Evolutionary conservation across 2,888 invertebrate species (phyloP).

Genomic region (Mallateleia sp.): DNA sequence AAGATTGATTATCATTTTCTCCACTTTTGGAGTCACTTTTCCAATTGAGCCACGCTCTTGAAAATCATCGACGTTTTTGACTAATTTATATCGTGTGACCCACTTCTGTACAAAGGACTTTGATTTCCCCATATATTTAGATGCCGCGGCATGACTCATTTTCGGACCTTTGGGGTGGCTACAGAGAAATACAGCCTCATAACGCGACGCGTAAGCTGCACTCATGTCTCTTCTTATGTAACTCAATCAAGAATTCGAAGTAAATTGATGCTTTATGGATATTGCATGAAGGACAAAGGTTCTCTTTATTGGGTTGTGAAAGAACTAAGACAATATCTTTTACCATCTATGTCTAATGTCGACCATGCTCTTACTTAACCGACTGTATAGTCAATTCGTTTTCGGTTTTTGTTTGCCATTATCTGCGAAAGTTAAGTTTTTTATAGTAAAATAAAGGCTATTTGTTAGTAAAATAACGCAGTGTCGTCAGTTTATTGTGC

Average conservation of each 20-base stretch:
- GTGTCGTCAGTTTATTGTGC: too few species aligned
- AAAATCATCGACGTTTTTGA: conserved; percentile 2
- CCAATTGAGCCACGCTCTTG: not conserved
- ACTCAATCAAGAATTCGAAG: not conserved
- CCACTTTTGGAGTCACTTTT: conserved; percentile 18
- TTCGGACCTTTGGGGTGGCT: conserved; percentile 32
- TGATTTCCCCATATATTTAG: not conserved
- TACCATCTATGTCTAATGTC: conserved; percentile 2
- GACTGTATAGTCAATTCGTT: too few species aligned
- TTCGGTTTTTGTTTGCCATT: too few species aligned
- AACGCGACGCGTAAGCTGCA: conserved; percentile 2
- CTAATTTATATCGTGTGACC: not conserved
- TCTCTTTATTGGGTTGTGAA: conserved; percentile 7
- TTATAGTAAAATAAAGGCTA: too few species aligned
- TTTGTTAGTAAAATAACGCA: too few species aligned
- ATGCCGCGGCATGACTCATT: conserved; percentile 16
- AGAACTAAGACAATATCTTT: conserved; percentile 21
- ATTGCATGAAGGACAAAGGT: conserved; percentile 16
- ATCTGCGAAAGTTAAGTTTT: too few species aligned
- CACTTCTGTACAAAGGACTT: not conserved
- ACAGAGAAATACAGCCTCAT: conserved; percentile 21
- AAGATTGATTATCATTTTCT: not conserved
- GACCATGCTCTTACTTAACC: conserved; percentile 21
- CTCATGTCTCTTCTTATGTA: conserved; percentile 6
- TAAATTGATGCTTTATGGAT: not conserved